These are phyloP conservation scores for Agrochola lychnidis DNA, from an alignment of 2,888 invertebrate species.

Conservation along the genomic window DNA sequence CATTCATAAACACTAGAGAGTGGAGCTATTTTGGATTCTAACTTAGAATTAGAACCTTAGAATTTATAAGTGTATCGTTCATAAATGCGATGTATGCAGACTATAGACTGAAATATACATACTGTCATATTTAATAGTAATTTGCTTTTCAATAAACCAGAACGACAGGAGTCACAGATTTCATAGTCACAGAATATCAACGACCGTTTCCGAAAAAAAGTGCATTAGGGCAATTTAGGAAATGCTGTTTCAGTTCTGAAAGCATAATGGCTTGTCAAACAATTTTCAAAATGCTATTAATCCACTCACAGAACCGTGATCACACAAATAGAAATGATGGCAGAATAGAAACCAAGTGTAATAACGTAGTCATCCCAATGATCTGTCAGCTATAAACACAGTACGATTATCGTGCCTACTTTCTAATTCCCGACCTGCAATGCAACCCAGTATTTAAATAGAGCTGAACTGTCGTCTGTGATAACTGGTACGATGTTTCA, in stretches of 20 bases:
- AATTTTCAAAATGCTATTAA: conserved; percentile 12
- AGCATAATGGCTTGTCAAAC: conserved; percentile 1
- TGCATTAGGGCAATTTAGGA: neutral
- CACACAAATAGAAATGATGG: conserved; percentile 49
- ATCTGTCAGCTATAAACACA: conserved; percentile 60
- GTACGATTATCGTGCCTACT: conserved; percentile 68
- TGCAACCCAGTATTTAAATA: conserved; percentile 65
- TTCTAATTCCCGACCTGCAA: conserved; percentile 70
- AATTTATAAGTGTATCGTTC: neutral
- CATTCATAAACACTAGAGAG: neutral
- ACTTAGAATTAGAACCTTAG: neutral
- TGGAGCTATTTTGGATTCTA: conserved; percentile 1
- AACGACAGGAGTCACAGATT: neutral
- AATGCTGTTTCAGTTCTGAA: conserved; percentile 4
- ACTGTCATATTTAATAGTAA: too few species aligned
- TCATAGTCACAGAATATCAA: neutral
- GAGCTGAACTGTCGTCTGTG: conserved; percentile 64
- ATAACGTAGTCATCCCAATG: conserved; percentile 56
- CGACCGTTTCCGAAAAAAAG: neutral
- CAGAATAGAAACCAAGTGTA: conserved; percentile 67
- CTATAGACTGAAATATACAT: conserved; percentile 2
- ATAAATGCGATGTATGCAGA: neutral
- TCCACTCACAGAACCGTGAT: conserved; percentile 15
- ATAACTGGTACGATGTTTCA: conserved; percentile 51
- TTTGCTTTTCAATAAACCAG: neutral